Conservation (phyloP, 2,888 invertebrate genomes). For the Emmelina monodactyla region DNA sequence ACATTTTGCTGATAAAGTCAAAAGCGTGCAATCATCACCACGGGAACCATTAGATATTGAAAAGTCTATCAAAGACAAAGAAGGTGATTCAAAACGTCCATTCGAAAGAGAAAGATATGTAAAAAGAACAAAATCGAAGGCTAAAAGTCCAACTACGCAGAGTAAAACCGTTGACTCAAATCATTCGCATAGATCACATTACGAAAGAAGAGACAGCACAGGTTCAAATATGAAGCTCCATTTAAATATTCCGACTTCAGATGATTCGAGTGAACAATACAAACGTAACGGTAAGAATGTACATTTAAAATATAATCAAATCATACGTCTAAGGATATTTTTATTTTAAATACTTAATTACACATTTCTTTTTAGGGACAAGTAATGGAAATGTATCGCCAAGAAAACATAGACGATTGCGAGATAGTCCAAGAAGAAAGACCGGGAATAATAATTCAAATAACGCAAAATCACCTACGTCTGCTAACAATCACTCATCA, state of each 20-base stretch:
- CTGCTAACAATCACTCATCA: conserved; percentile 42
- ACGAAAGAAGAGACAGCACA: conserved; percentile 58
- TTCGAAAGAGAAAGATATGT: conserved; percentile 53
- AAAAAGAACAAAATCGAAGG: conserved; percentile 55
- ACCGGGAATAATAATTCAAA: conserved; percentile 54
- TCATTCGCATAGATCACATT: conserved; percentile 41
- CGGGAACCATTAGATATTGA: conserved; percentile 45
- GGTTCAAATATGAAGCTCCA: conserved; percentile 61
- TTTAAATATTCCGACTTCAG: conserved; percentile 66
- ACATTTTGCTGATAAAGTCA: conserved; percentile 54
- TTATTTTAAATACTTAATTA: background rate
- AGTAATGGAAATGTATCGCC: conserved; percentile 62
- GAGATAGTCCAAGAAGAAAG: conserved; percentile 73
- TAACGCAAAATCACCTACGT: conserved; percentile 63
- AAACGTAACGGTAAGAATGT: conserved; percentile 42
- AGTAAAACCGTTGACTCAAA: conserved; percentile 38
- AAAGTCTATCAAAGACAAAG: conserved; percentile 46
- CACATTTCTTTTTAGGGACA: conserved; percentile 24
- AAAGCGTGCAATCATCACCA: conserved; percentile 49
- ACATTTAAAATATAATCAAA: background rate
- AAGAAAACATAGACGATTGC: conserved; percentile 67
- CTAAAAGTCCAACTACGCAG: conserved; percentile 57
- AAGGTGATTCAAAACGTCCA: conserved; percentile 41
- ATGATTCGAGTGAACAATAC: conserved; percentile 68
- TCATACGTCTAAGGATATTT: background rate